Evolutionary conservation across 1,140 invertebrate species (phyloP).

Genomic region (Neodiprion virginianus): DNA sequence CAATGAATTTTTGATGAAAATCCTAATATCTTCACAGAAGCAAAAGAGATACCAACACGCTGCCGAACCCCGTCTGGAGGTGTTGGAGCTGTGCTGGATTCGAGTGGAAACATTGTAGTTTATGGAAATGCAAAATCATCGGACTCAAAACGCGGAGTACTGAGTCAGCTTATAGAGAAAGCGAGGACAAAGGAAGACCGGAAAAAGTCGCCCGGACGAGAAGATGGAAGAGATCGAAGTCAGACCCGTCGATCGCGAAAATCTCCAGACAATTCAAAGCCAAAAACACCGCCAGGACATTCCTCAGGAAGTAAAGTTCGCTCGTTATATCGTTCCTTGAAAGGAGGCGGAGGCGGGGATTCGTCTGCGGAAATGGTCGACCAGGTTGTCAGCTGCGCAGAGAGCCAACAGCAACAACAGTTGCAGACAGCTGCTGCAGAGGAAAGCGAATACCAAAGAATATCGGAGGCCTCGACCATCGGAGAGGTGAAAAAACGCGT

Average conservation of each 20-base stretch:
- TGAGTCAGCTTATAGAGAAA: slow-evolving; percentile 66
- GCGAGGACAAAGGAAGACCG: slow-evolving; percentile 62
- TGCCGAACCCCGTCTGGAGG: slow-evolving; percentile 52
- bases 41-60: slow-evolving; percentile 53
- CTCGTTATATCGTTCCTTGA: slow-evolving; percentile 51
- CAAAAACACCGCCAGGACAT: slow-evolving; percentile 57
- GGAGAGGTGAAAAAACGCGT: slow-evolving; percentile 60
- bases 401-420: slow-evolving; percentile 39
- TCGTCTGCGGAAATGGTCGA: slow-evolving; percentile 48
- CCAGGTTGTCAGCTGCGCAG: slow-evolving; percentile 43
- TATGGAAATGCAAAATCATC: slow-evolving; percentile 51
- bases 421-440: slow-evolving; percentile 38
- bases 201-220: slow-evolving; percentile 60
- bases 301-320: slow-evolving; percentile 53
- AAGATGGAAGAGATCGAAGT: slow-evolving; percentile 52
- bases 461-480: slow-evolving; percentile 64
- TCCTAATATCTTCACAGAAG: slow-evolving; percentile 35
- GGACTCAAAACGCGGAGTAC: slow-evolving; percentile 58
- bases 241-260: slow-evolving; percentile 56
- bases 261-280: slow-evolving; percentile 59
- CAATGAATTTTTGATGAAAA: too few species aligned
- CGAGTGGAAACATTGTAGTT: slow-evolving; percentile 56
- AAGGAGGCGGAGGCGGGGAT: slow-evolving; percentile 38
- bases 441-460: slow-evolving; percentile 70
- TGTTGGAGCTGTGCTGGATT: slow-evolving; percentile 53